These are phyloP conservation scores for Callocephalon fimbriatum DNA, from an alignment of 2,113 vertebrate species.

Conservation along the genomic window DNA sequence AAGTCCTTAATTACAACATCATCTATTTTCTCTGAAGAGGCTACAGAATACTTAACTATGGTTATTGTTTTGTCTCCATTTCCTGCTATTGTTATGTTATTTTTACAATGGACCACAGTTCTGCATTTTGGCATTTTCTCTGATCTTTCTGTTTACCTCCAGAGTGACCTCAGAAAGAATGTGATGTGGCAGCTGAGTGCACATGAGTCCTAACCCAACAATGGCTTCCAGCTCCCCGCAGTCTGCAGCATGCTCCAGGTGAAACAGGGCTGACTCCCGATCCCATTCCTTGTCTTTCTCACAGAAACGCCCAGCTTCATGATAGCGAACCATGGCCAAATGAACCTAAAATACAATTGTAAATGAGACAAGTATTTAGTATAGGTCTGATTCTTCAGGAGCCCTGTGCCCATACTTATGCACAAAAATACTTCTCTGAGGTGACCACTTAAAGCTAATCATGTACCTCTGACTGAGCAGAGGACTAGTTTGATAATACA, in stretches of 20 bases:
- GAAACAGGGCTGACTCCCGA: constrained; percentile 87
- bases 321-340: constrained; percentile 94
- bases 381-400: not conserved
- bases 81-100: not conserved
- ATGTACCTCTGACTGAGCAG: not conserved
- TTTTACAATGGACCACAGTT: not conserved
- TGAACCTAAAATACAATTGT: constrained; percentile 85
- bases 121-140: not conserved
- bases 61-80: not conserved
- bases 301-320: constrained; percentile 92
- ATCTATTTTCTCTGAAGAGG: not conserved
- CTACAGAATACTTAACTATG: not conserved
- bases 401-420: not conserved
- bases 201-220: constrained; percentile 88
- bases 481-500: not conserved
- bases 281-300: constrained; percentile 91
- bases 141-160: constrained; percentile 76
- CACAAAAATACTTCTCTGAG: not conserved
- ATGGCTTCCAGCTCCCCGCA: constrained; percentile 97
- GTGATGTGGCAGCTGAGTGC: constrained; percentile 90
- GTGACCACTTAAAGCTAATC: not conserved
- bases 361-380: not conserved
- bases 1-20: not conserved
- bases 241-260: constrained; percentile 90
- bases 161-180: constrained; percentile 87